Base-by-base conservation (phyloP, 2,797 vertebrate species). In the Catostomus latipinnis region DNA sequence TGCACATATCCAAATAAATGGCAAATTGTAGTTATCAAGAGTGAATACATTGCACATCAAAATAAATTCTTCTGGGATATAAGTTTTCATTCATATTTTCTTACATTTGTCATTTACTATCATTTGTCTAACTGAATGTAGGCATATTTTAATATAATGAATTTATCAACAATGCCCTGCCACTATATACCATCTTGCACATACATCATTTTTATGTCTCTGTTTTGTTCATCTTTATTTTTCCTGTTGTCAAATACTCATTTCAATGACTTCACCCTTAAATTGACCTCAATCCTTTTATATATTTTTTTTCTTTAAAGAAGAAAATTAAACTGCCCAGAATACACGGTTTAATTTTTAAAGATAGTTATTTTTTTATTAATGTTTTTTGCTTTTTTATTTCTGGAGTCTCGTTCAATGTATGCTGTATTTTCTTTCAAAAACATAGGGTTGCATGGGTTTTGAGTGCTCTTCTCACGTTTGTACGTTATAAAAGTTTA, bases 1-100 rank as follows among this genome's bases (percentile, higher is more conserved):
- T 34, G 0, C 14, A 10, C 16, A 16, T 52, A 45, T 52, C 18
- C 12, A 43, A 61, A 77, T 69, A 69, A 50, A 69, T 34, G 54
- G 13, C 18, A 5, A 69, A 62, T 12, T 60, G 65, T 77, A 14
- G 74, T 50, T 77, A 77, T 76, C 65, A 50, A 68, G 34, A 43
- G 6, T 16, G 58, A 34, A 3, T 34, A 34, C 34, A 3, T 34
- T 34, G 34, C 34, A 34, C 34, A 34, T 34, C 34, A 34, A 34
- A 34, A 34, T 34, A 34, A 34, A 34, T 34, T 3, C 34, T 34
- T 34, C 34, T 34, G 34, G 34, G 34, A 34, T 34, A 34, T 2
- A 34, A 3, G 2, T 34, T 34, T 34, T 34, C 34, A 34, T 34
- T 3, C 2, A 34, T 22, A 22, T 22, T 0, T 22, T 13, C 11